Conservation (phyloP, 2,888 invertebrate species). For the Drosophila formosana region DNA sequence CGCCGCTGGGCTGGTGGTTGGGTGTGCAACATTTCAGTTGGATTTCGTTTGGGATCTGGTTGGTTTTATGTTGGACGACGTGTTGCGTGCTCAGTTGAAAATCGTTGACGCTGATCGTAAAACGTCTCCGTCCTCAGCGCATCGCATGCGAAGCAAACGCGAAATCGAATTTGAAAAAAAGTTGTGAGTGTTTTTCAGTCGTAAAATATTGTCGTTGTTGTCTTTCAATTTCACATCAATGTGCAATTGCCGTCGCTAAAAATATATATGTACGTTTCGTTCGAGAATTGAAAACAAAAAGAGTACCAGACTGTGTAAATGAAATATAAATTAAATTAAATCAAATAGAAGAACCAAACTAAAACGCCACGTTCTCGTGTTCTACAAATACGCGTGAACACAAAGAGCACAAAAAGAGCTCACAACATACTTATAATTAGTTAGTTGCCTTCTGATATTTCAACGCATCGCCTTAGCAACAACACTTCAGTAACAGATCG, state of each 20-base stretch:
- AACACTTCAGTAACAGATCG: conserved; percentile 5
- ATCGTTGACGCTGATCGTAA: conserved; percentile 57
- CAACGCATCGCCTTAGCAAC: conserved; percentile 63
- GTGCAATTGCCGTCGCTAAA: conserved; percentile 68
- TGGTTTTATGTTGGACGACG: conserved; percentile 25
- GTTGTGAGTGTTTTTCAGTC: conserved; percentile 30
- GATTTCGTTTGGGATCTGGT: conserved; percentile 33
- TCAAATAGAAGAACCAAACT: conserved; percentile 25
- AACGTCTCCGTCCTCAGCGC: conserved; percentile 41
- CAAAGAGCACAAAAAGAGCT: conserved; percentile 20
- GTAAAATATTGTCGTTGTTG: conserved; percentile 37
- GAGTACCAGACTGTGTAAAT: conserved; percentile 33
- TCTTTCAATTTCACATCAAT: conserved; percentile 63
- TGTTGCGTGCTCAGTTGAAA: conserved; percentile 54
- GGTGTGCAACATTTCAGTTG: conserved; percentile 34
- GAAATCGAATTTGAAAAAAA: conserved; percentile 24
- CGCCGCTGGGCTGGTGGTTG: conserved; percentile 13
- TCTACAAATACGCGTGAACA: conserved; percentile 43
- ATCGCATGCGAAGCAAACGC: conserved; percentile 15
- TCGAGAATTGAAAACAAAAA: conserved; percentile 17
- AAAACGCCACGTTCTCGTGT: conserved; percentile 73
- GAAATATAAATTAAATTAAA: conserved; percentile 16
- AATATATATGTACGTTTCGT: conserved; percentile 37
- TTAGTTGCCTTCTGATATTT: conserved; percentile 58
- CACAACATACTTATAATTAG: conserved; percentile 63